phyloP scores from a whole-genome alignment of 2,888 invertebrate genomes.

The Eutolmus rufibarbis region DNA sequence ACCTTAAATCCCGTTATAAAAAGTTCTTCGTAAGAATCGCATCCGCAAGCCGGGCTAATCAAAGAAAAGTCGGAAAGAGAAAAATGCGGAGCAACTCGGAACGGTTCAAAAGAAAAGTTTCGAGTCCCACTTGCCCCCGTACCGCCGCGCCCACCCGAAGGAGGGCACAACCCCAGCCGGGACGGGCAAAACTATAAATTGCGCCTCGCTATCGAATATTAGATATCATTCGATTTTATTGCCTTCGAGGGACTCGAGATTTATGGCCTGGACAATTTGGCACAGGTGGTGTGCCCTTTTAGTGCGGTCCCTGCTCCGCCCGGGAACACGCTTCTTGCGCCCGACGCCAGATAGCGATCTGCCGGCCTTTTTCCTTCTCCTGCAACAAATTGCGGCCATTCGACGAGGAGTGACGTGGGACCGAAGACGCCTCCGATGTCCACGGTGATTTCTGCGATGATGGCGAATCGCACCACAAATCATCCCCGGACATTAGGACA shows the following conservation, averaged over 20 bases:
- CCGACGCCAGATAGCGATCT: not conserved
- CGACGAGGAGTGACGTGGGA: not conserved
- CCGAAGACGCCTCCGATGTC: not conserved
- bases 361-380: not conserved
- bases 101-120: conserved; percentile 1
- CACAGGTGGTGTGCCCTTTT: conserved; percentile 48
- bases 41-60: conserved; percentile 16
- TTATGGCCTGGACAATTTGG: conserved; percentile 48
- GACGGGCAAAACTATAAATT: conserved; percentile 35
- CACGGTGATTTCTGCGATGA: conserved; percentile 15
- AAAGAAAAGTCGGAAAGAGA: conserved; percentile 9
- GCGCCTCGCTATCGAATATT: conserved; percentile 45
- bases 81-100: not conserved
- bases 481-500: conserved; percentile 45
- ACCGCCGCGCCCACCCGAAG: not conserved
- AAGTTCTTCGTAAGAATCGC: not conserved
- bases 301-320: conserved; percentile 5
- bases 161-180: not conserved
- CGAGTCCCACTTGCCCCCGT: not conserved
- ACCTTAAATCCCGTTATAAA: conserved; percentile 14
- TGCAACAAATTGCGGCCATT: conserved; percentile 43
- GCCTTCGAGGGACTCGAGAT: conserved; percentile 47
- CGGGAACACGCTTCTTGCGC: not conserved
- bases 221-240: conserved; percentile 49
- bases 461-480: conserved; percentile 42